Percentiles rank a stretch among this genome's conserved stretches.
These are phyloP conservation scores for Campopleginae sp. DNA, from an alignment of 2,888 invertebrate species.

Conservation along the genomic window DNA sequence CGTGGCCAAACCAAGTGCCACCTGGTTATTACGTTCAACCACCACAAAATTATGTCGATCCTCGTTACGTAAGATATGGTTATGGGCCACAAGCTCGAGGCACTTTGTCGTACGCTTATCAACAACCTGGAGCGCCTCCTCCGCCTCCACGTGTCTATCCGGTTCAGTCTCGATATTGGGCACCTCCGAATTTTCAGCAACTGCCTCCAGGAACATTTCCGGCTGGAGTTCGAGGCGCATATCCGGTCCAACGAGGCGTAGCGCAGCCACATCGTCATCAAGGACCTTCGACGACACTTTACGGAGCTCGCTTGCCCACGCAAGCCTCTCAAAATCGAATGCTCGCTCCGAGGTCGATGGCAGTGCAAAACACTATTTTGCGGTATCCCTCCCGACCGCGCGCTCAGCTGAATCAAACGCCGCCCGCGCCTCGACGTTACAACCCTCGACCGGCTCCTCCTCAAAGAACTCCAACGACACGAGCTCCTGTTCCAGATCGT, in stretches of 20 bases:
- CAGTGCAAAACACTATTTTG: slow-evolving; percentile 15
- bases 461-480: slow-evolving; percentile 9
- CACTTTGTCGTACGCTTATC: slow-evolving; percentile 62
- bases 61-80: slow-evolving; percentile 53
- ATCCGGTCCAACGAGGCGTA: slow-evolving; percentile 46
- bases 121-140: slow-evolving; percentile 25
- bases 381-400: slow-evolving; percentile 38
- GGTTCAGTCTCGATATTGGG: slow-evolving; percentile 55
- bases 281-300: slow-evolving; percentile 51
- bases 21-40: slow-evolving; percentile 76
- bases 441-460: slow-evolving; percentile 22
- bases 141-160: slow-evolving; percentile 61
- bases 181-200: slow-evolving; percentile 51
- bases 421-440: slow-evolving; percentile 23
- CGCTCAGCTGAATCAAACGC: slow-evolving; percentile 3
- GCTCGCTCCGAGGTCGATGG: slow-evolving; percentile 56
- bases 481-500: slow-evolving; percentile 35
- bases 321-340: slow-evolving; percentile 54
- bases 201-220: slow-evolving; percentile 56
- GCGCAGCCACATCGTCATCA: slow-evolving; percentile 60
- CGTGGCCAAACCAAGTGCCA: slow-evolving; percentile 68
- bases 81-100: slow-evolving; percentile 64
- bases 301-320: slow-evolving; percentile 50
- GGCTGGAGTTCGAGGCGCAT: slow-evolving; percentile 15
- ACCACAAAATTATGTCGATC: slow-evolving; percentile 70